Base-by-base conservation (phyloP, 1,140 invertebrate genomes). In the Pectinophora gossypiella region DNA sequence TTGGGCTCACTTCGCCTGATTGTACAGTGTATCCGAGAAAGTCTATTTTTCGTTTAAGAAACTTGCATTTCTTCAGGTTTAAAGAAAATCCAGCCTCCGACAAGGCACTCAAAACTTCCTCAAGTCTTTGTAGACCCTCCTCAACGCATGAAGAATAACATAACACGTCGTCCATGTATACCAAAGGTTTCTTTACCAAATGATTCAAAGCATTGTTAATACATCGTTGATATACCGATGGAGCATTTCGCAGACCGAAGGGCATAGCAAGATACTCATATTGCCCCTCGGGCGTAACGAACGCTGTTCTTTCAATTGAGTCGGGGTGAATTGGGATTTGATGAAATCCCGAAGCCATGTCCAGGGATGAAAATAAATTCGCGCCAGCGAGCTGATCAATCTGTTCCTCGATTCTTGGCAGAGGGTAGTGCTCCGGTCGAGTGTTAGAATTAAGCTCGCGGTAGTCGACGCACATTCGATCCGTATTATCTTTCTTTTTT, bases 351-450 rank as follows among this genome's bases (percentile, higher is more conserved):
- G n/a, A n/a, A n/a, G n/a, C n/a, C n/a, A n/a, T n/a, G n/a, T n/a
- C n/a, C 70, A 90, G 19, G 0, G 3, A 48, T 9, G 21, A 43
- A 44, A 54, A 65, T 46, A 35, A 65, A 52, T 58, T 60, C 48
- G 53, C 60, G 7, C 57, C 56, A 0, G 23, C 13, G 0, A 70
- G 52, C 20, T 64, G 27, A 54, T 87, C 76, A 6, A 91, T 61
- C 18, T 66, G 66, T 21, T 89, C 84, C 19, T 88, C 81, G 9
- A 90, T 89, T 3, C 72, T 44, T 1, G 89, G 90, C 3, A 91
- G 50, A 0, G 89, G 89, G 55, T n/a, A n/a, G n/a, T n/a, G n/a
- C n/a, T n/a, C n/a, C n/a, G n/a, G n/a, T n/a, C n/a, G n/a, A n/a
- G n/a, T n/a, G n/a, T n/a, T n/a, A n/a, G n/a, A n/a, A n/a, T n/a